Percentiles rank a stretch among this genome's conserved stretches.
phyloP scores from a whole-genome alignment of 1,140 invertebrate species.

The Anastrepha ludens region DNA sequence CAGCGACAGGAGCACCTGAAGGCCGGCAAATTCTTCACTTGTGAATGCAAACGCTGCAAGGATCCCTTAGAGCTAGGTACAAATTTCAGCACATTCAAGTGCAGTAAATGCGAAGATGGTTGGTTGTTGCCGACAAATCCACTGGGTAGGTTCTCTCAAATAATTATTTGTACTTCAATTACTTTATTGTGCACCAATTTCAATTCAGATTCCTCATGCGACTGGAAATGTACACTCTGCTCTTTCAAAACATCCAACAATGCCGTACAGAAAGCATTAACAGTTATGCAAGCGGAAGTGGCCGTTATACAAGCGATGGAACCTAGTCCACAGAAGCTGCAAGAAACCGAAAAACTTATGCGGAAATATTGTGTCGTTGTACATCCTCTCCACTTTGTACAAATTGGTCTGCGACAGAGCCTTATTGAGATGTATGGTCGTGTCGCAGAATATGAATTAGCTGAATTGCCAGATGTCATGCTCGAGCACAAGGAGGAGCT shows the following conservation, averaged over 20 bases:
- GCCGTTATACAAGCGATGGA: conserved; percentile 73
- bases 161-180: conserved; percentile 22
- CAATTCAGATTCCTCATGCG: conserved; percentile 66
- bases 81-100: conserved; percentile 85
- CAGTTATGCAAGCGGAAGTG: conserved; percentile 80
- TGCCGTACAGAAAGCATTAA: conserved; percentile 77
- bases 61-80: conserved; percentile 86
- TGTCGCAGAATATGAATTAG: conserved; percentile 80
- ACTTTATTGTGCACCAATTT: neutral
- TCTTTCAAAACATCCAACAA: conserved; percentile 77
- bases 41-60: conserved; percentile 82
- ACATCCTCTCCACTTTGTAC: conserved; percentile 83
- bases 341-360: conserved; percentile 76
- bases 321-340: conserved; percentile 69
- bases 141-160: conserved; percentile 76
- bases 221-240: conserved; percentile 85
- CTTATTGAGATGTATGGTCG: conserved; percentile 86
- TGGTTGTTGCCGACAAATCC: conserved; percentile 81
- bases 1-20: conserved; percentile 81
- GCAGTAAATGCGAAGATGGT: conserved; percentile 83
- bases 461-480: conserved; percentile 82
- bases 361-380: conserved; percentile 80
- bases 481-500: conserved; percentile 85
- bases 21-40: conserved; percentile 86
- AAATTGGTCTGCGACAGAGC: conserved; percentile 79